Conservation (phyloP, 1,140 invertebrate species). For the Eriocheir sinensis region DNA sequence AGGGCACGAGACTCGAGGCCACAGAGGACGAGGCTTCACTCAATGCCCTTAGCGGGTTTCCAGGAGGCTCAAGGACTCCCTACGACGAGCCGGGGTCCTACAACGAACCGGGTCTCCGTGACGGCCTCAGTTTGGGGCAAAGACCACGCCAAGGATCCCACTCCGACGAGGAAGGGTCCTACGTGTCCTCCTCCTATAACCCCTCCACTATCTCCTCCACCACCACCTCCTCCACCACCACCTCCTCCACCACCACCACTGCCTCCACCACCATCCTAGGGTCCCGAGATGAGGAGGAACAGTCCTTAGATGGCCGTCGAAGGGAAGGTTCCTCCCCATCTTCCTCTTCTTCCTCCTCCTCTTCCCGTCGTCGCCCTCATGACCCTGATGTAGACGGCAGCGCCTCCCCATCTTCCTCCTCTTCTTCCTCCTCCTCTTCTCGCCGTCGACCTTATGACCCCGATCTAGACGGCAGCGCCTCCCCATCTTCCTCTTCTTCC, state of each 20-base stretch:
- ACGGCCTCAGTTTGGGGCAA: background rate
- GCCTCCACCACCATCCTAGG: background rate
- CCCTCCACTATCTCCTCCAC: background rate
- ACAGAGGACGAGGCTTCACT: conserved; percentile 53
- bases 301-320: background rate
- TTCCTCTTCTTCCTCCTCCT: too few species aligned
- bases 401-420: too few species aligned
- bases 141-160: conserved; percentile 46
- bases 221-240: background rate
- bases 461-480: too few species aligned
- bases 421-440: too few species aligned
- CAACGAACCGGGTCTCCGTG: conserved; percentile 51
- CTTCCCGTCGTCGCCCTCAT: too few species aligned
- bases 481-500: too few species aligned
- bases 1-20: conserved; percentile 44
- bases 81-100: conserved; percentile 24
- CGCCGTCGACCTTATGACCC: too few species aligned
- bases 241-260: background rate
- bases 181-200: conserved; percentile 56
- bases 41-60: conserved; percentile 45
- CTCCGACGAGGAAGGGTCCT: conserved; percentile 52
- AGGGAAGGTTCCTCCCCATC: too few species aligned
- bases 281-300: background rate
- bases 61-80: background rate
- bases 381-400: too few species aligned